These are phyloP conservation scores for Oophaga pumilio DNA, from an alignment of 2,113 vertebrate species.

Conservation along the genomic window DNA sequence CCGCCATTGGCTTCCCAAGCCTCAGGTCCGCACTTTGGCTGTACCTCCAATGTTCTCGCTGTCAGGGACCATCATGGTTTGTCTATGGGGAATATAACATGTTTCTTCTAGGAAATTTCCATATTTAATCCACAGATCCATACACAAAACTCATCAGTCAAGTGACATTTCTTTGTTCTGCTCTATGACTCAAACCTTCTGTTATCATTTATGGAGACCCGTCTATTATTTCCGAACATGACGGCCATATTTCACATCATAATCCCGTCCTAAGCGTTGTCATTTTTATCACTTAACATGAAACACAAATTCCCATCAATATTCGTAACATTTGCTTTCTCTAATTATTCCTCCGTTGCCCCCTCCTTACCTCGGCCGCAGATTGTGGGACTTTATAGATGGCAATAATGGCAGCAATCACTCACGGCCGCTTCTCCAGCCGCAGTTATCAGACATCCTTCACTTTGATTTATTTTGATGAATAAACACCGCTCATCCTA, in stretches of 20 bases:
- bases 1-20: background rate
- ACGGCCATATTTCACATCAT: constrained; percentile 13
- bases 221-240: background rate
- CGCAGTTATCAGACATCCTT: constrained; percentile 13
- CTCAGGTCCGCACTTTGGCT: background rate
- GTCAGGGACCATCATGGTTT: background rate
- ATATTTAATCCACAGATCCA: background rate
- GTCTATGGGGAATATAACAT: background rate
- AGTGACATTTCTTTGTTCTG: background rate
- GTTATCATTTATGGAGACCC: background rate
- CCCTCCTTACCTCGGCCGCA: background rate
- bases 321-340: constrained; percentile 21
- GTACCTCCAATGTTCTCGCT: no score
- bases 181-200: constrained; percentile 3
- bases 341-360: background rate
- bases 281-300: constrained; percentile 35
- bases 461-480: constrained; percentile 34
- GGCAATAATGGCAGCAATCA: constrained; percentile 25
- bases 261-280: background rate
- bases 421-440: background rate
- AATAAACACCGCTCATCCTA: constrained; percentile 22
- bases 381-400: constrained; percentile 30
- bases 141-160: background rate
- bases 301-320: constrained; percentile 37
- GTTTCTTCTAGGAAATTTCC: background rate